Percentiles rank a stretch among this genome's conserved stretches.
phyloP scores from a whole-genome alignment of 2,113 vertebrate genomes.

The Petromus typicus region DNA sequence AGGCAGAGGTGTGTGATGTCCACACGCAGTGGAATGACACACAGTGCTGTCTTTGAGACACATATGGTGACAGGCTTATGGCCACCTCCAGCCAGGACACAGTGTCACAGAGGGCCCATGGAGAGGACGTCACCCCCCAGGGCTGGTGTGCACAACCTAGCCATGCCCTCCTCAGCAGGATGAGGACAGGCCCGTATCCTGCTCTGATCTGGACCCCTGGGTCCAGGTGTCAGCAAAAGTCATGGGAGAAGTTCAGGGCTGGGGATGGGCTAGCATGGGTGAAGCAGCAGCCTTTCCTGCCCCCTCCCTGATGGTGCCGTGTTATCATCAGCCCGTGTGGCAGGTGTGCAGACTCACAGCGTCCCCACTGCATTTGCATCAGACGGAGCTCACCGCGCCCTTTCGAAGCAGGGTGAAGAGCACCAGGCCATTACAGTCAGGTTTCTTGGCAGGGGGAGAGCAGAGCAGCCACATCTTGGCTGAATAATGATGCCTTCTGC shows the following conservation, averaged over 20 bases:
- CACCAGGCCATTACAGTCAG: constrained; percentile 56
- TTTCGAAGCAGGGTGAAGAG: neutral
- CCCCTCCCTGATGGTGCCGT: neutral
- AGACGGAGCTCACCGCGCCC: rapidly evolving
- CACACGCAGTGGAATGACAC: rapidly evolving
- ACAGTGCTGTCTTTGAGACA: neutral
- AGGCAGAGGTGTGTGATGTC: rapidly evolving
- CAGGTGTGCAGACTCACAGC: rapidly evolving
- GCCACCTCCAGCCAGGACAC: no score
- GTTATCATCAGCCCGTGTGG: neutral
- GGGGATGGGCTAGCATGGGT: no score
- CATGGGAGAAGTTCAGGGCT: neutral
- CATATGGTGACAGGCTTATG: rapidly evolving
- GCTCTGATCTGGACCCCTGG: neutral
- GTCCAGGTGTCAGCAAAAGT: neutral
- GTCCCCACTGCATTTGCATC: neutral
- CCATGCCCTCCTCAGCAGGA: neutral
- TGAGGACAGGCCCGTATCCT: no score
- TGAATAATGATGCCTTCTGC: neutral
- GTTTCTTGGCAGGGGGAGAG: constrained; percentile 61
- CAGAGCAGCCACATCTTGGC: neutral
- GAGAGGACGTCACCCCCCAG: rapidly evolving
- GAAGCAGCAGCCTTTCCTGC: neutral
- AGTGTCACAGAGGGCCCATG: neutral
- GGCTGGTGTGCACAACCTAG: rapidly evolving